Base-by-base conservation (phyloP, 2,113 vertebrate genomes). In the Otus sunia region DNA sequence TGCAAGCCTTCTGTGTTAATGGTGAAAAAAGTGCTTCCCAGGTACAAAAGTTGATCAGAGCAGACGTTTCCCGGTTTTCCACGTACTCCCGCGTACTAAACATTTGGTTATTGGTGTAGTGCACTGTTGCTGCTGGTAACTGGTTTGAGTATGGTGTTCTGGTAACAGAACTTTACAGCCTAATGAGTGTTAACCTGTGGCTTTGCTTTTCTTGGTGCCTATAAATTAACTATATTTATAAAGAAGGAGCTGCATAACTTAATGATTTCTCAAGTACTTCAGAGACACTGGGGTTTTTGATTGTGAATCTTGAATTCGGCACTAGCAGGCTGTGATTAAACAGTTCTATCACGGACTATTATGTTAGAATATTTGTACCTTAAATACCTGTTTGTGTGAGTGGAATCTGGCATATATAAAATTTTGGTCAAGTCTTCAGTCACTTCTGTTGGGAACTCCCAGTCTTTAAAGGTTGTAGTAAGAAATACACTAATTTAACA, bases 371-470 rank as follows among this genome's bases (percentile, higher is more conserved):
- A 59, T 87, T 78, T 86, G 11, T 93, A 19, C 29, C 55, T 90
- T 82, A 74, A 92, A 52, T 50, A 41, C n/a, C 22, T 94, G 25
- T 62, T 89, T n/a, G 16, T 36, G 5, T 36, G 34, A 52, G 47
- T 64, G 41, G 88, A 86, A 74, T 82, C 30, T 85, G 66, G 32
- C 53, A 0, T 32, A 34, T 92, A 53, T 88, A 82, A 87, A 94
- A 86, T 86, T 58, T 92, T 88, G 50, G 45, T 87, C n/a, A 45
- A 94, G 64, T 87, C 53, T 72, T 89, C 81, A 80, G 55, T 94
- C 82, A 52, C 62, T 91, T 71, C 16, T 66, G 16, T 91, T 91
- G 93, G 73, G 52, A 94, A 74, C 50, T 95, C 64, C 29, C 30
- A 52, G 64, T 62, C 56, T 81, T 85, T 86, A 71, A 93, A 85